Conservation (phyloP, 2,888 invertebrate species). For the Drosophila buzzatii region DNA sequence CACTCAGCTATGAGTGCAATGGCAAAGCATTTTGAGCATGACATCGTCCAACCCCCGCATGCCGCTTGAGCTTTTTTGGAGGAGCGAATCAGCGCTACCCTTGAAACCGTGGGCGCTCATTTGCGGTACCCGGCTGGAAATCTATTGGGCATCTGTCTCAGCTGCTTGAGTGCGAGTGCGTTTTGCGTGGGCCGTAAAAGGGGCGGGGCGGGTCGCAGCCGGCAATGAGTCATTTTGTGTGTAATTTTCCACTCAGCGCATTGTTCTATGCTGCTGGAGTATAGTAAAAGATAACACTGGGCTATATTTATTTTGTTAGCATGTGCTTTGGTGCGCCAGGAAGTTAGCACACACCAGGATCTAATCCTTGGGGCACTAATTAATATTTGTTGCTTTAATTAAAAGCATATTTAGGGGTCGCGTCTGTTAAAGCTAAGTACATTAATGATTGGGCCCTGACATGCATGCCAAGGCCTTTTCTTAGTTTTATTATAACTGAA, state of each 20-base stretch:
- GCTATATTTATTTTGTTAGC: constrained; percentile 30
- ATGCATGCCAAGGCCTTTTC: background rate
- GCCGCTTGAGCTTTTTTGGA: constrained; percentile 24
- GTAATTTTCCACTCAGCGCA: constrained; percentile 22
- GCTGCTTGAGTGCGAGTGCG: background rate
- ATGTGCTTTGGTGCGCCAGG: constrained; percentile 31
- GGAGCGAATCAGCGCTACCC: constrained; percentile 71
- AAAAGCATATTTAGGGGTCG: constrained; percentile 37
- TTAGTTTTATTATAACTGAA: constrained; percentile 1
- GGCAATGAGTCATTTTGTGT: constrained; percentile 24
- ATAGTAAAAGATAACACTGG: constrained; percentile 32
- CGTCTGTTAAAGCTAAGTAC: background rate
- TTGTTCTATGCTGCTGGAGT: constrained; percentile 13
- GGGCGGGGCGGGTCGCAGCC: constrained; percentile 31
- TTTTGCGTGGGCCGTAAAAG: constrained; percentile 45
- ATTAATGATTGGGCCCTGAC: constrained; percentile 13
- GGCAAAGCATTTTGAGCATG: constrained; percentile 37
- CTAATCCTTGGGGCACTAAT: constrained; percentile 48
- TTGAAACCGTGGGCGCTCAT: constrained; percentile 63
- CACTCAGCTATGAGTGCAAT: constrained; percentile 39
- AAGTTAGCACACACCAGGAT: constrained; percentile 6
- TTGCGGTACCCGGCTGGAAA: constrained; percentile 46
- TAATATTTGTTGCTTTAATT: constrained; percentile 72
- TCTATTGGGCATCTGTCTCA: constrained; percentile 62
- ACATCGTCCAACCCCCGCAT: constrained; percentile 19